Evolutionary conservation across 2,888 invertebrate species (phyloP), one percentile per base, ranked within the genome.

Genomic region (Nomada goodeniana): DNA sequence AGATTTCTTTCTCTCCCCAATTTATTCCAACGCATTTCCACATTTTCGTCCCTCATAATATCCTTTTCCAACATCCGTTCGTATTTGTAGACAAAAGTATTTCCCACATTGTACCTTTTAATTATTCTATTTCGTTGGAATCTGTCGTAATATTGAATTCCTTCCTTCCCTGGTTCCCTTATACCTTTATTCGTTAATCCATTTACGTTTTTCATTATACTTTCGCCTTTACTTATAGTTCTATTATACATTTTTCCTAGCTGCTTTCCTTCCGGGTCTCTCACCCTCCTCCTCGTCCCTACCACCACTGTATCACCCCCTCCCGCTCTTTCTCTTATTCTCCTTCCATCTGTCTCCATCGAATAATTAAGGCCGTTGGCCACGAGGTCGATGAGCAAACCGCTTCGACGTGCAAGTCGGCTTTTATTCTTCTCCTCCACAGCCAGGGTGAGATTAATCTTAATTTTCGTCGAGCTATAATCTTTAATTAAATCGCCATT

Each of bases 401-500:
- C 76, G 78, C 74, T 78, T 77, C 81, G 59, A 77, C 80, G 82
- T 71, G 55, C 75, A 71, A 57, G 80, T 20, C 47, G 29, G 7
- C 61, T 63, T 77, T 79, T 75, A 72, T 74, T 65, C 79, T 69
- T 76, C 82, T 73, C 72, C 80, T 64, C 59, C 83, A 69, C 73
- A 76, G 77, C 85, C 76, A 65, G 83, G 79, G 85, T 86, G 87
- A 90, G 91, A 93, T 93, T 93, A 92, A 93, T 93, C 93, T 93
- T 92, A 92, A 93, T 93, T 93, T 93, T 92, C 92, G 90, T 89
- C 87, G 85, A 87, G 87, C 89, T 87, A 90, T 90, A 92, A 93
- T 93, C 93, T 93, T 92, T 92, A 93, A 93, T 93, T 93, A 93
- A 93, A 93, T 93, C 93, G 90, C 89, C 90, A 92, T 93, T 92